phyloP scores from a whole-genome alignment of 2,113 vertebrate genomes.

The Microtus montanus region DNA sequence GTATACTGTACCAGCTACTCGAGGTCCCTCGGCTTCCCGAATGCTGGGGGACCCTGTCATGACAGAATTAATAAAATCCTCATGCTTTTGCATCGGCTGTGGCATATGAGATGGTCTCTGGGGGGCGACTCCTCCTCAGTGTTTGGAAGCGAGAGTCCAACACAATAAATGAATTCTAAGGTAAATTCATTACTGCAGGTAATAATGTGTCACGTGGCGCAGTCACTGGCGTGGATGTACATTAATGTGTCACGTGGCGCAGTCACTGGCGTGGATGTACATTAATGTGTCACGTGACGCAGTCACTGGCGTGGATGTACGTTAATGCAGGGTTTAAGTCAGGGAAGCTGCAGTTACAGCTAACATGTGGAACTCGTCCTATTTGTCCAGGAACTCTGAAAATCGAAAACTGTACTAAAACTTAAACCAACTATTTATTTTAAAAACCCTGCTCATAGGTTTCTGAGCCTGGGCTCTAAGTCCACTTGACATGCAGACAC shows the following conservation, averaged over 20 bases:
- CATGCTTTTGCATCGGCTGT: too few relatives aligned
- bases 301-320: neutral
- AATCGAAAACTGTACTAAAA: conserved; percentile 35
- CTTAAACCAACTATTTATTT: conserved; percentile 8
- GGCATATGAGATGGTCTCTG: too few relatives aligned
- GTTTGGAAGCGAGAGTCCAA: too few relatives aligned
- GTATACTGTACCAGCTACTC: too few relatives aligned
- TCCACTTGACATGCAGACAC: neutral
- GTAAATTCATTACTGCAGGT: neutral
- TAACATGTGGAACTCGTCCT: neutral
- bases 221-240: neutral
- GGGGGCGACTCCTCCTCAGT: too few relatives aligned
- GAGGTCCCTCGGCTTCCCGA: too few relatives aligned
- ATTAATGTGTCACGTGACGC: neutral
- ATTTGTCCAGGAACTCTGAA: neutral
- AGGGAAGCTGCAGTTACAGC: neutral
- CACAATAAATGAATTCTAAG: neutral
- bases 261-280: neutral
- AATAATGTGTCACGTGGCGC: neutral
- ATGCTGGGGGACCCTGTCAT: too few relatives aligned
- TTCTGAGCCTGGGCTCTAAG: neutral
- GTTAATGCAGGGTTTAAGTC: neutral
- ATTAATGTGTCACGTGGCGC: neutral
- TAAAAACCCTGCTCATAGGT: neutral
- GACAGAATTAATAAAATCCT: too few relatives aligned